Conservation (phyloP, 2,113 vertebrate genomes). For the Rostratula benghalensis region DNA sequence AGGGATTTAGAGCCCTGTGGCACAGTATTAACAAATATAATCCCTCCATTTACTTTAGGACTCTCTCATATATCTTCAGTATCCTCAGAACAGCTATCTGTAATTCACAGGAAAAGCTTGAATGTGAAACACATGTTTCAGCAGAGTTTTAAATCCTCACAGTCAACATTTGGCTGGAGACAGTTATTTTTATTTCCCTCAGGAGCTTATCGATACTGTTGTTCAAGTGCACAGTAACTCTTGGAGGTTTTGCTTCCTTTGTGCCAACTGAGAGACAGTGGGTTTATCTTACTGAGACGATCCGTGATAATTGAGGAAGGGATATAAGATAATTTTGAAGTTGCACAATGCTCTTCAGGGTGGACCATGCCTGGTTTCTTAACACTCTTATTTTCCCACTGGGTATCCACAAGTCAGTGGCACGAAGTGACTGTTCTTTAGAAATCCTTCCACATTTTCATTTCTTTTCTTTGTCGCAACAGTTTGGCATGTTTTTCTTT, state of each 20-base stretch:
- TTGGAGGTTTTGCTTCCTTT: background rate
- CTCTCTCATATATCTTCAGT: background rate
- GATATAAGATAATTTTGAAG: background rate
- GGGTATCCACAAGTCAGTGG: background rate
- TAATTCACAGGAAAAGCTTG: constrained; percentile 9
- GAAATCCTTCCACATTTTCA: background rate
- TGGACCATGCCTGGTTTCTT: background rate
- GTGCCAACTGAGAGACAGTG: background rate
- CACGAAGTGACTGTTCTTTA: background rate
- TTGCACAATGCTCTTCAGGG: background rate
- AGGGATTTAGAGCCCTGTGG: background rate
- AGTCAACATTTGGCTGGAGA: background rate
- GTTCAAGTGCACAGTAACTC: background rate
- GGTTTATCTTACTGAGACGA: background rate
- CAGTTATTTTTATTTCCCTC: background rate
- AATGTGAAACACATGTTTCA: constrained; percentile 34
- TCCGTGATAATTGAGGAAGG: background rate
- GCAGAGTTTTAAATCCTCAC: background rate
- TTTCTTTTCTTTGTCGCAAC: background rate
- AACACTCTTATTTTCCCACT: background rate
- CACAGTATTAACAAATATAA: background rate
- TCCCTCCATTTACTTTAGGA: background rate
- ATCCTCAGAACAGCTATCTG: background rate
- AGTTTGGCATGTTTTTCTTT: background rate
- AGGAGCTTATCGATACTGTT: background rate